phyloP scores from a whole-genome alignment of 2,888 invertebrate genomes.

The Ceriagrion tenellum region DNA sequence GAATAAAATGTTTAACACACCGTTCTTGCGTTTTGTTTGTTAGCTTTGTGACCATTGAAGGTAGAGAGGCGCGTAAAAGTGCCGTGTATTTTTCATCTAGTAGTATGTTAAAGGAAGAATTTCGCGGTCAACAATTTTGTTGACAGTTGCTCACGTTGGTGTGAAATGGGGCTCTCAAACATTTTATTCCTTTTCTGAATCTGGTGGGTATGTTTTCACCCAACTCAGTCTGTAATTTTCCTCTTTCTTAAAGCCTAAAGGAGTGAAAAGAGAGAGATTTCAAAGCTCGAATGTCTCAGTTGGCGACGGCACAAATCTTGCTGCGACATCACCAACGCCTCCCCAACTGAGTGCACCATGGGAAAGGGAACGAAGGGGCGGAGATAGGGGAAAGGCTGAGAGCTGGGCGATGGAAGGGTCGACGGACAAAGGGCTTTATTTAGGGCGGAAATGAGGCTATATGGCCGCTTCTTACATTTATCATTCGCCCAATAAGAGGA shows the following conservation, averaged over 20 bases:
- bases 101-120: too few species aligned
- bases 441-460: conserved; percentile 33
- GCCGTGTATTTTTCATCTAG: too few species aligned
- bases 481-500: conserved; percentile 1
- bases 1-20: too few species aligned
- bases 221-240: too few species aligned
- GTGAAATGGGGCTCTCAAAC: too few species aligned
- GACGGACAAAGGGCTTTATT: conserved; percentile 20
- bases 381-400: neutral
- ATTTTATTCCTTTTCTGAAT: too few species aligned
- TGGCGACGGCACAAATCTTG: neutral
- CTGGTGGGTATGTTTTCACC: too few species aligned
- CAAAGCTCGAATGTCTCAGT: neutral
- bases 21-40: too few species aligned
- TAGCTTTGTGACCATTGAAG: too few species aligned
- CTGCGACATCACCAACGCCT: conserved; percentile 20
- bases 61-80: too few species aligned
- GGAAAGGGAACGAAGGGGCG: neutral
- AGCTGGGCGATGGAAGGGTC: neutral
- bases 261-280: neutral
- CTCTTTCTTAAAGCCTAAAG: neutral
- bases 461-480: conserved; percentile 19
- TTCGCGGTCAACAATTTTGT: too few species aligned
- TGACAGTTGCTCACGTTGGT: too few species aligned
- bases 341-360: neutral